A percentile compares a stretch with the other conserved stretches of the same genome.
Evolutionary conservation across 1,140 invertebrate genomes (phyloP).

Genomic region (Drosophila pachea): DNA sequence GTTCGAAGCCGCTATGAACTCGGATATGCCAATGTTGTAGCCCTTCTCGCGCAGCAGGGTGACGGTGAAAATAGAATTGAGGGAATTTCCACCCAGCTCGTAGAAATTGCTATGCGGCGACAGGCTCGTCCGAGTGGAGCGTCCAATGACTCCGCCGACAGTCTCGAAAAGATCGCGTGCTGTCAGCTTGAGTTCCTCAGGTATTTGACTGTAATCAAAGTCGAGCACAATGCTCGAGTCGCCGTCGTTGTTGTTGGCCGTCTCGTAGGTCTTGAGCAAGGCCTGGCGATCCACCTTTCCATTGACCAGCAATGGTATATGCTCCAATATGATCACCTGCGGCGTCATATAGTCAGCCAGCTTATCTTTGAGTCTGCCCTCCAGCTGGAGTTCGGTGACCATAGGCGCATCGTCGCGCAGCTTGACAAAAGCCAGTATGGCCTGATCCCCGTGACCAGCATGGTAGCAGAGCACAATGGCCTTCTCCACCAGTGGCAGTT

Average conservation of each 20-base stretch:
- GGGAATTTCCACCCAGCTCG: slow-evolving; percentile 90
- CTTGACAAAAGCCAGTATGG: slow-evolving; percentile 87
- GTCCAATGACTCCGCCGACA: slow-evolving; percentile 84
- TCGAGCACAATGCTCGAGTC: slow-evolving; percentile 78
- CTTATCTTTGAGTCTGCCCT: slow-evolving; percentile 82
- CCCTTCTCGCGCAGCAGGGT: slow-evolving; percentile 87
- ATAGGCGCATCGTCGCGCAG: slow-evolving; percentile 80
- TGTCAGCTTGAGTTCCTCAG: slow-evolving; percentile 81
- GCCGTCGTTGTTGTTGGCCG: slow-evolving; percentile 82
- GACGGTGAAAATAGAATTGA: slow-evolving; percentile 91
- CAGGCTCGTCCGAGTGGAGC: slow-evolving; percentile 81
- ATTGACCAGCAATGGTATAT: slow-evolving; percentile 88
- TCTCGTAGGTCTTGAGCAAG: slow-evolving; percentile 86
- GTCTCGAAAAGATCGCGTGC: slow-evolving; percentile 86
- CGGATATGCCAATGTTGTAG: slow-evolving; percentile 87
- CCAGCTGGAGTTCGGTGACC: slow-evolving; percentile 82
- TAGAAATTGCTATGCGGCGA: slow-evolving; percentile 87
- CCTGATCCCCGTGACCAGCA: slow-evolving; percentile 85
- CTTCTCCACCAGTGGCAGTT: slow-evolving; percentile 71
- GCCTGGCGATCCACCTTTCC: slow-evolving; percentile 91
- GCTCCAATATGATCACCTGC: slow-evolving; percentile 85
- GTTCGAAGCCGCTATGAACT: slow-evolving; percentile 87
- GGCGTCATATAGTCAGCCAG: slow-evolving; percentile 89
- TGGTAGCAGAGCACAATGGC: slow-evolving; percentile 88
- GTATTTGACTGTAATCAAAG: slow-evolving; percentile 83